phyloP scores from a whole-genome alignment of 2,888 invertebrate species.

The Chalcis sispes region DNA sequence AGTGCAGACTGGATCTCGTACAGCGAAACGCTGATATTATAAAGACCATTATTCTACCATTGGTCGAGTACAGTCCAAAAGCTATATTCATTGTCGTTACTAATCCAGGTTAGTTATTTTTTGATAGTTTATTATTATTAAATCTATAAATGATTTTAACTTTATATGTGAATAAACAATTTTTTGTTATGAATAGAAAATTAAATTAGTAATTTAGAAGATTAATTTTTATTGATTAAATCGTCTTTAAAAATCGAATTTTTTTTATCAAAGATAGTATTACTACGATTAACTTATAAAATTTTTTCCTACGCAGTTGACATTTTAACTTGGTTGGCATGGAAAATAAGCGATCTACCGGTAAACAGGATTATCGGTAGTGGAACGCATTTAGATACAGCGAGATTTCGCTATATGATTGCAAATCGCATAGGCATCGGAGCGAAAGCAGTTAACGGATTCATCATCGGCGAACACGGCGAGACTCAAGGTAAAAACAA shows the following conservation, averaged over 20 bases:
- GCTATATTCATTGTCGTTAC: slow-evolving; percentile 78
- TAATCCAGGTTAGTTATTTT: slow-evolving; percentile 76
- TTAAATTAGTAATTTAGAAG: too few species aligned
- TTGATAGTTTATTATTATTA: not conserved
- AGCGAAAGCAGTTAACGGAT: slow-evolving; percentile 79
- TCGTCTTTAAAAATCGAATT: too few species aligned
- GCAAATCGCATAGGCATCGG: slow-evolving; percentile 79
- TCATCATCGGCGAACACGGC: slow-evolving; percentile 84
- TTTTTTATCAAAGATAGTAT: too few species aligned
- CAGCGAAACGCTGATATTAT: slow-evolving; percentile 79
- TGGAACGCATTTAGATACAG: slow-evolving; percentile 81
- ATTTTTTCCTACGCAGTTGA: too few species aligned
- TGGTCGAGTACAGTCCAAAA: slow-evolving; percentile 78
- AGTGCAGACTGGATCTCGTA: slow-evolving; percentile 77
- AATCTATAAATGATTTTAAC: too few species aligned
- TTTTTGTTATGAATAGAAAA: too few species aligned
- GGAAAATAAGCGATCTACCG: slow-evolving; percentile 82
- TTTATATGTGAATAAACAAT: too few species aligned
- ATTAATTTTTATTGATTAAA: too few species aligned
- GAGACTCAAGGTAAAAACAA: slow-evolving; percentile 82
- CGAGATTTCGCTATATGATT: slow-evolving; percentile 80
- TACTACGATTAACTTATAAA: too few species aligned
- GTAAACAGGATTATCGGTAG: slow-evolving; percentile 80
- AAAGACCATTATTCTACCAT: slow-evolving; percentile 77
- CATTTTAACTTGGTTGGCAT: slow-evolving; percentile 81